phyloP scores from a whole-genome alignment of 2,113 vertebrate species.

The Melanostigma gelatinosum region DNA sequence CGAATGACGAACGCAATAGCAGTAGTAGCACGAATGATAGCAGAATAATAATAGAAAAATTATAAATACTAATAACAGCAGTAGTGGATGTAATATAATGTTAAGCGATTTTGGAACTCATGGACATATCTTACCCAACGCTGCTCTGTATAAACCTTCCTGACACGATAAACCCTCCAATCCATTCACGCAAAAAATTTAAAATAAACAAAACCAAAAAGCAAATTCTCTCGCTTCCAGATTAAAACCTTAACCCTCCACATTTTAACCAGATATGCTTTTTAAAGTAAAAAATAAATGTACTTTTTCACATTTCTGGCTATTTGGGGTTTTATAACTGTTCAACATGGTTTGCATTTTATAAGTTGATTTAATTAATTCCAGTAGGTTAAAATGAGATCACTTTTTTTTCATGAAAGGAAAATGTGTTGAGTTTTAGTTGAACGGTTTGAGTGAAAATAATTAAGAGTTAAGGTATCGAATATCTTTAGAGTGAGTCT shows the following conservation, averaged over 20 bases:
- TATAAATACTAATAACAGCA: too few relatives aligned
- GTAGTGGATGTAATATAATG: not conserved
- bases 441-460: not conserved
- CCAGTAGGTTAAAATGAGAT: not conserved
- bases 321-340: not conserved
- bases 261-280: not conserved
- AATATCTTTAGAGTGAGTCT: not conserved
- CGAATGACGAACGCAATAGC: too few relatives aligned
- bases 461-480: slow-evolving; percentile 5
- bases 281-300: not conserved
- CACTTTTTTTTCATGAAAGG: not conserved
- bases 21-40: too few relatives aligned
- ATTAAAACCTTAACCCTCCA: not conserved
- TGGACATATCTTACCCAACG: not conserved
- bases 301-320: not conserved
- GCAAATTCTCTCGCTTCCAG: not conserved
- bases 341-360: not conserved
- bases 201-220: not conserved
- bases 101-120: not conserved
- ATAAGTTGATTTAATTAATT: not conserved
- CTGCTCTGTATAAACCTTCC: not conserved
- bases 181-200: slow-evolving; percentile 2
- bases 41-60: too few relatives aligned
- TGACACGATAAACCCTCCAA: not conserved
- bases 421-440: not conserved